Evolutionary conservation across 2,888 invertebrate genomes (phyloP).

Genomic region (Drosophila acutilabella): DNA sequence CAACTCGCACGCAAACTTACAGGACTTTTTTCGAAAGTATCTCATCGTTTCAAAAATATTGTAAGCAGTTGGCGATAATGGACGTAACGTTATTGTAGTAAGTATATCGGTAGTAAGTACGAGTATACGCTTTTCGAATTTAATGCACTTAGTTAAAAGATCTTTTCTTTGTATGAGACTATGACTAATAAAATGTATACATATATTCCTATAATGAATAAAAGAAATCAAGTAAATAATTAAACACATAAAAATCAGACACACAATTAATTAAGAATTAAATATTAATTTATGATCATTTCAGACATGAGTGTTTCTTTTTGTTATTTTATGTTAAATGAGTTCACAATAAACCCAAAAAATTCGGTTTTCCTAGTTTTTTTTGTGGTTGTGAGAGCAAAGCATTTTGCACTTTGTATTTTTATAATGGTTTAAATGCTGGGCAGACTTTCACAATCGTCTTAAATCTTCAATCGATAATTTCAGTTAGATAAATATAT

Average conservation of each 20-base stretch:
- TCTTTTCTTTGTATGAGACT: conserved; percentile 51
- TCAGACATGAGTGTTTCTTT: neutral
- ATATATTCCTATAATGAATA: conserved; percentile 84
- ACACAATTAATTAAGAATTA: conserved; percentile 42
- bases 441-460: conserved; percentile 60
- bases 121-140: conserved; percentile 62
- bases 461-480: conserved; percentile 26
- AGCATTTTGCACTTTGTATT: conserved; percentile 51
- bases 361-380: conserved; percentile 27
- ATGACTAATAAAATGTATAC: conserved; percentile 84
- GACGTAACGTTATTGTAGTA: conserved; percentile 58
- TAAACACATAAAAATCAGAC: conserved; percentile 42
- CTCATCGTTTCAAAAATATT: conserved; percentile 52
- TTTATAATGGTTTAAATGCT: conserved; percentile 61
- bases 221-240: conserved; percentile 46
- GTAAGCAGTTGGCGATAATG: conserved; percentile 60
- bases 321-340: conserved; percentile 26
- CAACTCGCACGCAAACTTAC: conserved; percentile 75
- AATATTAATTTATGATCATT: conserved; percentile 32
- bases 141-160: conserved; percentile 68
- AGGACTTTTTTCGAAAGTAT: conserved; percentile 55
- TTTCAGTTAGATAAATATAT: conserved; percentile 21
- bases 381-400: conserved; percentile 43
- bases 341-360: conserved; percentile 42
- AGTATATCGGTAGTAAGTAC: conserved; percentile 27